Percentiles rank a stretch among this genome's conserved stretches.
Conservation (phyloP, 2,113 vertebrate genomes). For the Siniperca knerii region DNA sequence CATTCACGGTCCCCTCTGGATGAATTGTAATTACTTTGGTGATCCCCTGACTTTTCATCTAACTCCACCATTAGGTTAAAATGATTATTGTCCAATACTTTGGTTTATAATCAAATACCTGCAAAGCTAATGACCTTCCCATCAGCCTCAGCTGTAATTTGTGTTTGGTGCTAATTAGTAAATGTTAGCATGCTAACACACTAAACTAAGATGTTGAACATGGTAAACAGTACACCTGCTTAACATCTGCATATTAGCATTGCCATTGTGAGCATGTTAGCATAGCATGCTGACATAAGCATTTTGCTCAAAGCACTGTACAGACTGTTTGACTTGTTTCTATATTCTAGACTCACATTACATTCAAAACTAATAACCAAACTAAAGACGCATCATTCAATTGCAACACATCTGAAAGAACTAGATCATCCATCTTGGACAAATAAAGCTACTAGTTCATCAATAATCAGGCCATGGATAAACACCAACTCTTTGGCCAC, state of each 20-base stretch:
- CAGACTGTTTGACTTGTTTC: background rate
- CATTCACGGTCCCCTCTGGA: background rate
- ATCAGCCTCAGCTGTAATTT: background rate
- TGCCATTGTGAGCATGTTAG: background rate
- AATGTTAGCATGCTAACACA: background rate
- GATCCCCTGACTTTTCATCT: background rate
- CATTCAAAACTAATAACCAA: background rate
- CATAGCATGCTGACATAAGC: background rate
- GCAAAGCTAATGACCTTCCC: background rate
- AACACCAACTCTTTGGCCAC: conserved; percentile 40
- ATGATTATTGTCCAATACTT: background rate
- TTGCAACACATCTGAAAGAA: conserved; percentile 2
- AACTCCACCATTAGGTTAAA: background rate
- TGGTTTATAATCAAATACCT: background rate
- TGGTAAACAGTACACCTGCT: background rate
- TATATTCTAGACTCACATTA: background rate
- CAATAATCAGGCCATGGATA: conserved; percentile 23
- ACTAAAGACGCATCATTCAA: background rate
- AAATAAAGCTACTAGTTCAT: conserved; percentile 25
- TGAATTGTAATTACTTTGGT: background rate
- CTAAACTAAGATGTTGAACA: background rate
- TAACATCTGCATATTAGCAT: background rate
- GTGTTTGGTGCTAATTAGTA: background rate
- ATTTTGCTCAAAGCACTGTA: background rate
- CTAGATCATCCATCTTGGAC: conserved; percentile 3